These are phyloP conservation scores for Isichthys henryi DNA, from an alignment of 2,113 vertebrate species.

Conservation along the genomic window DNA sequence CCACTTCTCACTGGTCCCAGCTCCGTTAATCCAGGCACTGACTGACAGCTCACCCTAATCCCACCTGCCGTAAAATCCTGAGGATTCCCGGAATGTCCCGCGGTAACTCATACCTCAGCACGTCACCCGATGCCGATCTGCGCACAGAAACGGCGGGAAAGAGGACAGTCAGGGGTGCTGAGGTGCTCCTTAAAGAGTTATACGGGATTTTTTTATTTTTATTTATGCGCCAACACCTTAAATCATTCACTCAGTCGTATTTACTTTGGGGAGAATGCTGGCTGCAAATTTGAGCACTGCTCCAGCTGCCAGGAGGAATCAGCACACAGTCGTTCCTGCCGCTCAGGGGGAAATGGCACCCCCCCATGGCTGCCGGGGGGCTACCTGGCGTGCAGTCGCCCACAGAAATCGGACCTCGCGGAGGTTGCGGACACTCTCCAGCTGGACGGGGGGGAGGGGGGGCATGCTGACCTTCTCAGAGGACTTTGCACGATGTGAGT, in stretches of 20 bases:
- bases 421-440: background rate
- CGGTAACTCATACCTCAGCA: background rate
- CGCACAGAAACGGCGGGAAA: background rate
- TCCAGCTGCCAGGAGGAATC: background rate
- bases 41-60: background rate
- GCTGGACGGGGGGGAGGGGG: background rate
- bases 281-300: background rate
- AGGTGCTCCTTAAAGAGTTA: background rate
- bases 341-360: background rate
- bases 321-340: background rate
- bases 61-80: background rate
- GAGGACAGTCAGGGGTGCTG: background rate
- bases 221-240: background rate
- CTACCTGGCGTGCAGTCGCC: background rate
- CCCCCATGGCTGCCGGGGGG: background rate
- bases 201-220: background rate
- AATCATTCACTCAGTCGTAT: background rate
- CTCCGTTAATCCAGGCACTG: background rate
- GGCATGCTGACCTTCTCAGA: constrained; percentile 20
- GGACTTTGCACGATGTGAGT: background rate
- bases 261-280: background rate
- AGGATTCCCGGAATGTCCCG: background rate
- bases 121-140: background rate
- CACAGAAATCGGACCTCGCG: background rate
- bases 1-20: background rate